These are phyloP conservation scores for Chironomus riparius DNA, from an alignment of 2,888 invertebrate species.

Conservation along the genomic window DNA sequence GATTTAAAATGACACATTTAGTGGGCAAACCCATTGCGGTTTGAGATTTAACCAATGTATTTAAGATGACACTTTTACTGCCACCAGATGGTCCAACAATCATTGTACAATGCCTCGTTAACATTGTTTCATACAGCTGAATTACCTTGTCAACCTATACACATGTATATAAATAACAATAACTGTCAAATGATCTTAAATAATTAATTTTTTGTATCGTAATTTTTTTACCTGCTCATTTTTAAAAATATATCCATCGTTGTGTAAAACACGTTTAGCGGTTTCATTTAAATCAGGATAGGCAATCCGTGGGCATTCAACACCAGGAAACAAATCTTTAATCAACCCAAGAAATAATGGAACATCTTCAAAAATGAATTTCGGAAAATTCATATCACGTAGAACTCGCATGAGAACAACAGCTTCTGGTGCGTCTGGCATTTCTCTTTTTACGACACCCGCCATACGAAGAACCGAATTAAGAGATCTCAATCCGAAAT, in stretches of 20 bases:
- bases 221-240: conserved; percentile 52
- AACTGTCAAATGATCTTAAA: too few species aligned
- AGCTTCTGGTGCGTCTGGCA: conserved; percentile 71
- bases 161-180: background rate
- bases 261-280: conserved; percentile 57
- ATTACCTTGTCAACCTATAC: conserved; percentile 74
- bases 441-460: conserved; percentile 71
- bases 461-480: conserved; percentile 89
- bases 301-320: conserved; percentile 79
- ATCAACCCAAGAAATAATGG: conserved; percentile 78
- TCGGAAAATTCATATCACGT: conserved; percentile 87
- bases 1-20: conserved; percentile 73
- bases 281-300: conserved; percentile 81
- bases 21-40: conserved; percentile 64
- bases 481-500: conserved; percentile 86
- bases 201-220: too few species aligned
- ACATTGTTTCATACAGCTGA: conserved; percentile 90
- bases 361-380: conserved; percentile 86
- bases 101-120: conserved; percentile 88
- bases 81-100: conserved; percentile 88
- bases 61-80: conserved; percentile 80
- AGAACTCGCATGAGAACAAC: conserved; percentile 85
- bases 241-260: conserved; percentile 58
- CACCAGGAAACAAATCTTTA: conserved; percentile 80
- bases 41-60: conserved; percentile 69